Evolutionary conservation across 2,797 vertebrate species (phyloP).

Genomic region (Craterocephalus amniculus): DNA sequence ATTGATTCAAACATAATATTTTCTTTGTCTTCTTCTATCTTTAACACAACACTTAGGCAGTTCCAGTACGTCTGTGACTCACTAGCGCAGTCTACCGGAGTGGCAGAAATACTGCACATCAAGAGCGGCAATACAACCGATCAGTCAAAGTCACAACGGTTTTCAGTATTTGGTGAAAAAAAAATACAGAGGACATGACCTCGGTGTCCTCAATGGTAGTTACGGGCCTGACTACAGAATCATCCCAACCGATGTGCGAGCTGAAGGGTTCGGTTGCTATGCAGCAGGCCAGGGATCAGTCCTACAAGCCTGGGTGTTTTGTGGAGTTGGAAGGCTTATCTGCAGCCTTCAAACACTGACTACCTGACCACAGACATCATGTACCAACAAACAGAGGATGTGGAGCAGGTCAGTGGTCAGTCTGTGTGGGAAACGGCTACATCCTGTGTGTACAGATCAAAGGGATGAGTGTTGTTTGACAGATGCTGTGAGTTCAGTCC

Average conservation of each 20-base stretch:
- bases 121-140: too few relatives aligned
- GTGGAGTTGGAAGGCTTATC: conserved; percentile 8
- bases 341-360: conserved; percentile 13
- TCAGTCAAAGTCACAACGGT: too few relatives aligned
- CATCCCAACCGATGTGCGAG: neutral
- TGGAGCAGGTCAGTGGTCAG: conserved; percentile 36
- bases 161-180: too few relatives aligned
- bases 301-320: conserved; percentile 13
- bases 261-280: neutral
- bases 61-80: too few relatives aligned
- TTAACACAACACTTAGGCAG: too few relatives aligned
- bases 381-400: conserved; percentile 58
- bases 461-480: conserved; percentile 34
- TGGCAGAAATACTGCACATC: too few relatives aligned
- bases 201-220: too few relatives aligned
- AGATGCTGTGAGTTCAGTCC: conserved; percentile 25
- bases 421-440: conserved; percentile 4
- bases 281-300: conserved; percentile 14
- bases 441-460: neutral
- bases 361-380: conserved; percentile 34
- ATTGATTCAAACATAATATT: too few relatives aligned
- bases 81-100: too few relatives aligned
- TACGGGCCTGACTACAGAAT: neutral
- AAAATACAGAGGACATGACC: too few relatives aligned
- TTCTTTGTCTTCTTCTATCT: too few relatives aligned